Base-by-base conservation (phyloP, 1,140 invertebrate genomes). In the Hesperophylax magnus region DNA sequence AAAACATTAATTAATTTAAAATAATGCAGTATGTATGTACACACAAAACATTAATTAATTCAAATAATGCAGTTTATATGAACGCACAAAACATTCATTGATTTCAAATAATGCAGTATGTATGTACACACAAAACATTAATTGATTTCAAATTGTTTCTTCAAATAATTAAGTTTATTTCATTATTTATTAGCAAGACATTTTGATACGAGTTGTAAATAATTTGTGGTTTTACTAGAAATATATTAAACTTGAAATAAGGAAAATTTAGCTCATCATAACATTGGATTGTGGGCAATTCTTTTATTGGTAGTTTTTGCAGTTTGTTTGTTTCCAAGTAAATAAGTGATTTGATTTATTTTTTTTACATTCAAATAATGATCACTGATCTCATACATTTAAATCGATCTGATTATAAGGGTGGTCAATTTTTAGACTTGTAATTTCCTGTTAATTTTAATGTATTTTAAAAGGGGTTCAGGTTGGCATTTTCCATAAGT, bases 311-410 rank as follows among this genome's bases (percentile, higher is more conserved):
- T 17, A 27, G 63, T 67, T 34, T 60, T 65, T 15, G 4, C 4
- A 47, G 15, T 67, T 52, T 47, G 17, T 34, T 39, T 8, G 34
- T 67, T 69, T 69, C 18, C 31, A 67, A 69, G 31, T 22, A 69
- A 39, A 69, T 39, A 69, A 69, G 11, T 39, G 34, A 67, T 34
- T 69, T 34, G 9, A 39, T 69, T 69, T 18, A 7, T 61, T 69
- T 69, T n/a, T 69, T n/a, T 20, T 69, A 18, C 34, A 69, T 52
- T 69, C 27, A 74, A 56, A 56, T 27, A 47, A 74, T 54, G 47
- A 54, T 74, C 18, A 53, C 71, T 74, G 71, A 74, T 74, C 71
- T 74, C 71, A 74, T 54, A 74, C 53, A 74, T 31, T 69, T 69
- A 69, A 69, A 69, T 31, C 7, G 65, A 69, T 69, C 65, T 69